Conservation (phyloP, 2,888 invertebrate species). For the Plebejus argus region DNA sequence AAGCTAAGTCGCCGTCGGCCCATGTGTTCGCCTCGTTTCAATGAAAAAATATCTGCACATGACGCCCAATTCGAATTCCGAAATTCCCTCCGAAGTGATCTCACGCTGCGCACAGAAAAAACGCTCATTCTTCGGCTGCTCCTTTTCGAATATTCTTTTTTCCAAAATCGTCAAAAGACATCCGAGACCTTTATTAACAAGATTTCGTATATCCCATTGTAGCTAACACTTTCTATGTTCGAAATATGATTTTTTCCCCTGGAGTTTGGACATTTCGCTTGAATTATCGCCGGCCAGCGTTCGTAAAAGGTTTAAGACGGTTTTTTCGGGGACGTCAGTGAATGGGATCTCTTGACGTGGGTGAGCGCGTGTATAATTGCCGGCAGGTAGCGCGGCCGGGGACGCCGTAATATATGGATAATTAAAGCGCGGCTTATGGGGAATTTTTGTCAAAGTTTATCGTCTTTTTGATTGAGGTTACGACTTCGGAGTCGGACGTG, state of each 20-base stretch:
- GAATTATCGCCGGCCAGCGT: constrained; percentile 77
- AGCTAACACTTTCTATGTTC: constrained; percentile 79
- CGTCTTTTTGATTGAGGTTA: constrained; percentile 79
- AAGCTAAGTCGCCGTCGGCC: constrained; percentile 50
- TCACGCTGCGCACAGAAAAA: constrained; percentile 75
- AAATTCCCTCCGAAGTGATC: constrained; percentile 71
- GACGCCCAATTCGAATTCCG: constrained; percentile 75
- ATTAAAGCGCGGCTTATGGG: constrained; percentile 78
- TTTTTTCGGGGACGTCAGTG: constrained; percentile 71
- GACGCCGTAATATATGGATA: constrained; percentile 78
- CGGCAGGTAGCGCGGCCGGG: constrained; percentile 74
- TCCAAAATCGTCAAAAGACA: constrained; percentile 57
- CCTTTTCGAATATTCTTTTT: constrained; percentile 64
- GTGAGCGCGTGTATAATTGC: constrained; percentile 80
- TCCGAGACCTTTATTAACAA: constrained; percentile 72
- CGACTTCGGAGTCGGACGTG: constrained; percentile 57
- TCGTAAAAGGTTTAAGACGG: constrained; percentile 75
- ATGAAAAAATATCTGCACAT: constrained; percentile 59
- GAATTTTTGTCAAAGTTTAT: constrained; percentile 81
- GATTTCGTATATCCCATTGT: constrained; percentile 80
- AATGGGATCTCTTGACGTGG: constrained; percentile 73
- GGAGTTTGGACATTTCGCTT: constrained; percentile 79
- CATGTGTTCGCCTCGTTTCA: constrained; percentile 55
- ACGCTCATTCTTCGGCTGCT: constrained; percentile 52
- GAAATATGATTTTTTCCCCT: constrained; percentile 65